phyloP scores from a whole-genome alignment of 2,113 vertebrate genomes.

The Spermophilus dauricus region DNA sequence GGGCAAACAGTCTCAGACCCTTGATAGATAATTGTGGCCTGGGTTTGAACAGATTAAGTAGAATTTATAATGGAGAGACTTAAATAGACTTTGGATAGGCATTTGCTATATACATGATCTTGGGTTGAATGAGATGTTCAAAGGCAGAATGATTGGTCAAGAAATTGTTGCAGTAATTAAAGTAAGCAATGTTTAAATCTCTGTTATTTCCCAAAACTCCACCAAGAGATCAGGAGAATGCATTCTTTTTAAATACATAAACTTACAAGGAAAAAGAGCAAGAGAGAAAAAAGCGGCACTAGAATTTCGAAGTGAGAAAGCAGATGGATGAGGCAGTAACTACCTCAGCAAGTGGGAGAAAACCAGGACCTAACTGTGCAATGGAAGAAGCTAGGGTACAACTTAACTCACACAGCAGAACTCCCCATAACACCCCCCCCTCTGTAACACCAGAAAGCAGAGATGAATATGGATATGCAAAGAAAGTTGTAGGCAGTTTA shows the following conservation, averaged over 20 bases:
- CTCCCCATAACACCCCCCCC: not conserved
- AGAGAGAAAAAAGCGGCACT: not conserved
- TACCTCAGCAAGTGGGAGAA: not conserved
- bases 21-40: not conserved
- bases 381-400: not conserved
- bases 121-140: not conserved
- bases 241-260: not conserved
- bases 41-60: not conserved
- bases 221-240: not conserved
- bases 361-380: not conserved
- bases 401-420: not conserved
- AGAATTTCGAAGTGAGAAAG: constrained; percentile 14
- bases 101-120: not conserved
- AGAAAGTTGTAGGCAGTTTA: not conserved
- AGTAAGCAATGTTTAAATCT: not conserved
- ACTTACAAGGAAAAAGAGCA: not conserved
- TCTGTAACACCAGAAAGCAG: not conserved
- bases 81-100: not conserved
- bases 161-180: constrained; percentile 23
- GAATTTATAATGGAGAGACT: not conserved
- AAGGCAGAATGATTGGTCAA: constrained; percentile 12
- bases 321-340: not conserved
- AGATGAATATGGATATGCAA: not conserved
- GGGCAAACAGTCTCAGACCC: not conserved
- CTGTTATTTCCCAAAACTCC: not conserved